Evolutionary conservation across 2,797 vertebrate genomes (phyloP).

Genomic region (Zalophus californianus): DNA sequence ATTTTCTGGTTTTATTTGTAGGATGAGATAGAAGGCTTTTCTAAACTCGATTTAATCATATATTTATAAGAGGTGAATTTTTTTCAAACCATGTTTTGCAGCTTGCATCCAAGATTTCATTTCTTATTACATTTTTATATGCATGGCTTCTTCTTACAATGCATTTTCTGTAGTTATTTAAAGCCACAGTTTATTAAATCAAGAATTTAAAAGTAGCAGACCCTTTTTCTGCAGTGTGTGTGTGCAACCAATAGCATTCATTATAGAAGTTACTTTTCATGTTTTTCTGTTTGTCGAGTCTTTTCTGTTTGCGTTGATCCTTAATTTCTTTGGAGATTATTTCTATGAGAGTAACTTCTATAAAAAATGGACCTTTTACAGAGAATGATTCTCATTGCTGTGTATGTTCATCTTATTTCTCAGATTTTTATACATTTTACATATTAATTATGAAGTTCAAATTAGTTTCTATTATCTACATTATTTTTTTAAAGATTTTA

Average conservation of each 20-base stretch:
- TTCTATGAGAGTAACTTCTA: constrained; percentile 1
- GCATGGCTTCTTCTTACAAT: constrained; percentile 7
- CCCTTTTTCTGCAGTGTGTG: background rate
- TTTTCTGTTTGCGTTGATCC: background rate
- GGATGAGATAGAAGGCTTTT: background rate
- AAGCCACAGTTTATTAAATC: constrained; percentile 53
- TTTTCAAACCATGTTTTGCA: constrained; percentile 8
- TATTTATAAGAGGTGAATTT: background rate
- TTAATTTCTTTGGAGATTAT: constrained; percentile 52
- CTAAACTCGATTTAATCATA: constrained; percentile 23
- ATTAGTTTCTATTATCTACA: constrained; percentile 18
- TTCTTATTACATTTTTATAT: constrained; percentile 38
- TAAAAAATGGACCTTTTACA: constrained; percentile 12
- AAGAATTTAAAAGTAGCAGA: background rate
- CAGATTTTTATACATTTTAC: constrained; percentile 18
- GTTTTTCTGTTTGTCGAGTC: background rate
- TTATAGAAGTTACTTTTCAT: background rate
- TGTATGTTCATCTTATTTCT: background rate
- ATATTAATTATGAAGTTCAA: constrained; percentile 32
- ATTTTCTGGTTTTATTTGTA: constrained; percentile 46
- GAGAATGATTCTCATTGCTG: background rate
- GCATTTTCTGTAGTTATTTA: constrained; percentile 38
- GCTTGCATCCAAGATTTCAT: constrained; percentile 26
- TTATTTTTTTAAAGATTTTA: background rate
- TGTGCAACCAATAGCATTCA: background rate